Evolutionary conservation across 2,888 invertebrate species (phyloP), one percentile per base, ranked within the genome.

Genomic region (Eupithecia centaureata): DNA sequence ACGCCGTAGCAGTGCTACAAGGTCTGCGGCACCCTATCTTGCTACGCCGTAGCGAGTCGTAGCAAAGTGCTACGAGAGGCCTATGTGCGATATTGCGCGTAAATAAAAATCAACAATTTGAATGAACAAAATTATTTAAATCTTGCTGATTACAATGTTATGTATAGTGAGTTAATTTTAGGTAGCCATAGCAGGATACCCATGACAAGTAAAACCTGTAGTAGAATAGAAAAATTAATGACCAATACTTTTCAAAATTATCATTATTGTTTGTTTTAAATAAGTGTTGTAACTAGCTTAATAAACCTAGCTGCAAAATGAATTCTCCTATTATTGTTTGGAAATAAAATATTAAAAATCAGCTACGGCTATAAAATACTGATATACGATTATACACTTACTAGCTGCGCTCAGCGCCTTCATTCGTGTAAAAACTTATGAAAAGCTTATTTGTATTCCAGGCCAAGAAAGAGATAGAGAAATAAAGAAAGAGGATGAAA

Each of bases 31-130:
- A 47, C 47, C 42, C 42, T 60, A n/a, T n/a, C 35, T 35, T 35
- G 35, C 60, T 47, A 60, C 60, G 60, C 1, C 60, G 60, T 60
- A 61, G 61, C 61, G 27, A n/a, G 18, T 47, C 47, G 12, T 42
- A 42, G 42, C 47, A 22, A 22, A 42, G 13, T 13, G 30, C 61
- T 51, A 61, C 47, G 59, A 35, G 59, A 27, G 60, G 58, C 52
- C 66, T 67, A 67, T 62, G 62, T 67, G 66, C 30, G 13, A 30
- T 28, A 25, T 38, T 28, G n/a, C 28, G 58, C 62, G 62, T 67
- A 62, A 32, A 42, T 58, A 38, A 0, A 5, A 38, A 42, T 47
- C 18, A 47, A 22, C 12, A 10, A 3, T 22, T 47, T 10, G 18
- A 18, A 47, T 22, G 4, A 47, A 8, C 0, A 1, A 22, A 22